Evolutionary conservation across 2,113 vertebrate genomes (phyloP).

Genomic region (Etheostoma spectabile): DNA sequence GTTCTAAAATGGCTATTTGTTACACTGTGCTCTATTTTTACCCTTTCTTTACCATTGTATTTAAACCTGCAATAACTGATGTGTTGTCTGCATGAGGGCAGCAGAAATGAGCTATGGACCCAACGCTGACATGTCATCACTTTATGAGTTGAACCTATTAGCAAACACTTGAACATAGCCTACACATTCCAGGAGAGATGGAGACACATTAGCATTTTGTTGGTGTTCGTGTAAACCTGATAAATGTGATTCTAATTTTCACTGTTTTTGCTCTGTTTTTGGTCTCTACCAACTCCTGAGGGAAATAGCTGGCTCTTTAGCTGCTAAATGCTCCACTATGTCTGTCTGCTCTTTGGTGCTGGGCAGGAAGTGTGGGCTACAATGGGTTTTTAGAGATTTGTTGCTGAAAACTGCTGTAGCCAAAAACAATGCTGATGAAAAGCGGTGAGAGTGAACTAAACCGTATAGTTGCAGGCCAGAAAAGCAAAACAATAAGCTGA

Average conservation of each 20-base stretch:
- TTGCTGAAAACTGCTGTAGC: not conserved
- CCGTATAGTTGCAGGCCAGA: no score
- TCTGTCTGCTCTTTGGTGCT: not conserved
- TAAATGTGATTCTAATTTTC: not conserved
- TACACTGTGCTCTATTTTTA: not conserved
- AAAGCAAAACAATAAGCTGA: no score
- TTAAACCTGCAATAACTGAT: not conserved
- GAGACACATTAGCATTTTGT: not conserved
- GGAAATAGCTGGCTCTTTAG: not conserved
- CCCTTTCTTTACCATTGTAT: not conserved
- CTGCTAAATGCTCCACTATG: not conserved
- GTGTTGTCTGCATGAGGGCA: no score
- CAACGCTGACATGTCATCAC: not conserved
- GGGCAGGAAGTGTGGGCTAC: not conserved
- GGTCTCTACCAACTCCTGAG: not conserved
- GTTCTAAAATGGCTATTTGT: not conserved
- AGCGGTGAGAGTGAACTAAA: not conserved
- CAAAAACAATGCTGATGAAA: not conserved
- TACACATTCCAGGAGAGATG: not conserved
- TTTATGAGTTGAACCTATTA: not conserved
- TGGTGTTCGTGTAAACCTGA: not conserved
- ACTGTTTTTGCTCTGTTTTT: constrained; percentile 1
- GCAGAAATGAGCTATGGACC: no score
- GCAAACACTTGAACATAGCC: not conserved
- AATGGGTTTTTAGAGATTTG: not conserved